Evolutionary conservation across 1,140 invertebrate genomes (phyloP), one percentile per base, ranked within the genome.

Genomic region (Chrysoperla carnea): DNA sequence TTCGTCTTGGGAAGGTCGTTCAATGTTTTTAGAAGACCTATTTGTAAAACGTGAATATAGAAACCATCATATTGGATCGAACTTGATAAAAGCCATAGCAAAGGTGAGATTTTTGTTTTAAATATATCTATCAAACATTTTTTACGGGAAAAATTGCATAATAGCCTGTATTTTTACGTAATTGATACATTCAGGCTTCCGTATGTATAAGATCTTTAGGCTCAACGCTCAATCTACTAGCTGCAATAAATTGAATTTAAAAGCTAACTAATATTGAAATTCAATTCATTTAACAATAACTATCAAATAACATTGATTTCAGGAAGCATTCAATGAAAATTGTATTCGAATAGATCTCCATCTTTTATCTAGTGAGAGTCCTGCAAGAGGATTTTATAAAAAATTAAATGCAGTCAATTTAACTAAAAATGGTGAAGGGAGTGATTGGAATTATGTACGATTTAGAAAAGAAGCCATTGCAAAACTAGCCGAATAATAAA

Each of bases 321-420:
- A n/a, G n/a, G n/a, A n/a, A n/a, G n/a, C n/a, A 6, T 41, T 5
- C 4, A 44, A 55, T n/a, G 58, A 53, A 0, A 43, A 59, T 8
- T 52, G 48, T 40, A 52, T 50, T 46, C 36, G 79, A 36, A 50
- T 89, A 28, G 76, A 87, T 48, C 85, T 87, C 52, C 68, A 76
- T 50, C 84, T 87, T 1, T 59, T 90, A 6, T 67, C 76, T n/a
- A 90, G 85, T n/a, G n/a, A n/a, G 85, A 91, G 89, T 60, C 71
- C 75, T 9, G 79, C 86, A 0, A 64, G 68, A 8, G 54, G 72
- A n/a, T 86, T 89, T 57, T 92, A 90, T 52, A 68, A 80, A 48
- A 58, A 59, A 6, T 59, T 72, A 44, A 78, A 81, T 0, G 81
- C 78, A 1, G 50, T 66, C 1, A 68, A 88, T 60, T 51, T 85